Evolutionary conservation across 2,888 invertebrate species (phyloP).

Genomic region (Melieria omissa): DNA sequence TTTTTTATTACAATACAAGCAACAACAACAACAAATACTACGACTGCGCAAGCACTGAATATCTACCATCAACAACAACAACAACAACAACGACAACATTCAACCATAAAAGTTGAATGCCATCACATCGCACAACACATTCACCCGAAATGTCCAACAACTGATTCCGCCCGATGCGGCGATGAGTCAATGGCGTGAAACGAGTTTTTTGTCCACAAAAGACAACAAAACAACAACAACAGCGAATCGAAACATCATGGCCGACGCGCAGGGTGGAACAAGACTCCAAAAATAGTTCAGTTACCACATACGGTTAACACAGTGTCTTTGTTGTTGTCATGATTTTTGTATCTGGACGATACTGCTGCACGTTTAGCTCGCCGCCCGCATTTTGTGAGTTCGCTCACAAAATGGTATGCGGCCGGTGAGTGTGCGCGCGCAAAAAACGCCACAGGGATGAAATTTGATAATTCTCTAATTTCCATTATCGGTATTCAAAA

Average conservation of each 20-base stretch:
- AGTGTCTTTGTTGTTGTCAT: no score
- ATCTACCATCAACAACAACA: not conserved
- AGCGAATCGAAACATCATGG: not conserved
- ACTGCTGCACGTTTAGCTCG: no score
- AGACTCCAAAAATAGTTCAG: slow-evolving; percentile 1
- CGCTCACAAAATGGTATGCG: no score
- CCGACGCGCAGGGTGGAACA: not conserved
- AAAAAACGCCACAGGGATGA: no score
- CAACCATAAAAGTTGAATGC: slow-evolving; percentile 38
- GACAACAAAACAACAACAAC: slow-evolving; percentile 2
- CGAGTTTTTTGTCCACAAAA: not conserved
- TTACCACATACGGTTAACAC: not conserved
- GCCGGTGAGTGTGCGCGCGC: no score
- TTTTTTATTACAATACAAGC: slow-evolving; percentile 38
- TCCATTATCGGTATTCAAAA: not conserved
- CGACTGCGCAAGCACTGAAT: no score
- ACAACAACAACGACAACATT: slow-evolving; percentile 19
- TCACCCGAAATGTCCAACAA: slow-evolving; percentile 2
- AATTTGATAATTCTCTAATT: not conserved
- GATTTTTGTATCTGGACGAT: no score
- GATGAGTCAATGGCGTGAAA: slow-evolving; percentile 12
- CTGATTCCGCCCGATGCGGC: not conserved
- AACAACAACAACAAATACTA: no score
- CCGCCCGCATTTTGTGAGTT: no score
- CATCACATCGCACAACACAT: slow-evolving; percentile 26